phyloP scores from a whole-genome alignment of 2,888 invertebrate species.

The Tortrix viridana region DNA sequence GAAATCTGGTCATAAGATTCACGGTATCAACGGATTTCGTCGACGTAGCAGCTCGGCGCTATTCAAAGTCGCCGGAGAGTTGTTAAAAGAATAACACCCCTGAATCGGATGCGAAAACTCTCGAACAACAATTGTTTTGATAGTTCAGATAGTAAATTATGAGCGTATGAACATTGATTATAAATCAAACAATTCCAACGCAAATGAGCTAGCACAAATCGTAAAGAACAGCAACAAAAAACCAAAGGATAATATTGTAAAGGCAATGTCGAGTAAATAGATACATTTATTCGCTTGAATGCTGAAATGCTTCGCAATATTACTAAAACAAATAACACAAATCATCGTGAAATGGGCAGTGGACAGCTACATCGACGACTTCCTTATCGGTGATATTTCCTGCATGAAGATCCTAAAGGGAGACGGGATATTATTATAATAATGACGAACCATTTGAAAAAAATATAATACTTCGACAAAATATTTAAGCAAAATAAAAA shows the following conservation, averaged over 20 bases:
- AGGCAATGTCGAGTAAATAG: slow-evolving; percentile 12
- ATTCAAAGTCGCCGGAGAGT: too few relatives aligned
- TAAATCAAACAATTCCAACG: too few relatives aligned
- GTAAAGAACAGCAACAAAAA: neutral
- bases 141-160: too few relatives aligned
- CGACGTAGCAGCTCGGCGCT: too few relatives aligned
- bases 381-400: slow-evolving; percentile 58
- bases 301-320: slow-evolving; percentile 44
- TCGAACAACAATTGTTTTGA: too few relatives aligned
- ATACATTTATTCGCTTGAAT: slow-evolving; percentile 29
- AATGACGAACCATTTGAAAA: slow-evolving; percentile 9
- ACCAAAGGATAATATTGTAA: slow-evolving; percentile 21
- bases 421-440: slow-evolving; percentile 43
- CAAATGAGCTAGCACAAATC: too few relatives aligned
- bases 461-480: neutral
- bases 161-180: too few relatives aligned
- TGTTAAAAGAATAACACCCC: too few relatives aligned
- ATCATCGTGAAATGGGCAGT: slow-evolving; percentile 51
- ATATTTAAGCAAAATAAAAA: too few relatives aligned
- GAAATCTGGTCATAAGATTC: too few relatives aligned
- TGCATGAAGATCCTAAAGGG: slow-evolving; percentile 45
- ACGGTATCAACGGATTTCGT: too few relatives aligned
- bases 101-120: too few relatives aligned
- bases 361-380: slow-evolving; percentile 54
- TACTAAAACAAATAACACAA: slow-evolving; percentile 51